Base-by-base conservation (phyloP, 2,797 vertebrate species). In the Cryptoblepharus egeriae region DNA sequence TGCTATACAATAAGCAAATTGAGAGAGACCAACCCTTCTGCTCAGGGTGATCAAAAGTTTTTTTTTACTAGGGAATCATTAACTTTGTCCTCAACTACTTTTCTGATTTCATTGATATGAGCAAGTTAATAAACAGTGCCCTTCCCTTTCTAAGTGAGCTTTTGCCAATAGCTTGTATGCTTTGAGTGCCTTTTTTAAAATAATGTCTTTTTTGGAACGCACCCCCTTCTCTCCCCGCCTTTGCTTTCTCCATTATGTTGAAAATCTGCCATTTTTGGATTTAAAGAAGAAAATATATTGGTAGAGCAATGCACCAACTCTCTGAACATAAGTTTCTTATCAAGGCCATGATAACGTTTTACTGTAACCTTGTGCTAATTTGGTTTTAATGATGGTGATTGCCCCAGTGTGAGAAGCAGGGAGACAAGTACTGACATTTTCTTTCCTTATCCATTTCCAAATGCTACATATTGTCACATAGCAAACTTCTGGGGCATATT, bases 21-120 rank as follows among this genome's bases (percentile, higher is more conserved):
- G 81, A 61, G 20, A 63, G 75, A 86, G 89, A 84, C 88, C 87
- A 91, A 72, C 90, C 88, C 91, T 92, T 92, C 92, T 77, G 81
- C 39, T 88, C 75, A 61, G 32, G 13, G 88, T 4, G 3, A 80
- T 88, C 75, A 82, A 73, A 28, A 68, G n/a, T 89, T 87, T 91
- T 89, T 87, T 91, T 92, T 94, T 88, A 81, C 74, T 58, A 75
- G 74, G 81, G 80, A 91, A 90, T 91, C 20, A 82, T 90, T 92
- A 93, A 90, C 92, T 92, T 75, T 22, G 81, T 75, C 78, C 39
- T 80, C 89, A 80, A 90, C 91, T 92, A 79, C 12, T 90, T n/a
- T 77, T 71, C 39, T 82, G 81, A 85, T 61, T 86, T 88, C 73
- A 57, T 32, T 72, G 42, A 80, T 81, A 73, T 55, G 20, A 88